Evolutionary conservation across 2,797 vertebrate genomes (phyloP).

Genomic region (Acanthiza pusilla): DNA sequence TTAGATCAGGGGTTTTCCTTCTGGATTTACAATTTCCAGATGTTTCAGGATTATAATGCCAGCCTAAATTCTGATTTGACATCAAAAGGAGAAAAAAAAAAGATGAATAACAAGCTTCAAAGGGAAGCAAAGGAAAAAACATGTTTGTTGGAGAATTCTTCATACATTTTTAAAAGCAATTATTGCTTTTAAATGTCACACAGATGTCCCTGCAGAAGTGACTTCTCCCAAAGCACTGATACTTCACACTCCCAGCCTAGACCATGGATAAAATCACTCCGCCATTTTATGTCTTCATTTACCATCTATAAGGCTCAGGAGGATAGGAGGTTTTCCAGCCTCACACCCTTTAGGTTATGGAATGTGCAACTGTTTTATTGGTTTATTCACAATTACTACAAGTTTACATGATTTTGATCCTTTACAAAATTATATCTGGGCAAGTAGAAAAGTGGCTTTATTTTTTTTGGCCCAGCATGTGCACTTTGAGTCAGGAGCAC

Average conservation of each 20-base stretch:
- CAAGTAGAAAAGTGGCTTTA: neutral
- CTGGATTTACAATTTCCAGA: slow-evolving; percentile 24
- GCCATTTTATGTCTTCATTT: neutral
- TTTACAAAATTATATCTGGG: neutral
- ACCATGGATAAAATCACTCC: neutral
- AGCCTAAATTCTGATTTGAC: neutral
- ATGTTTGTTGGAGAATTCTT: neutral
- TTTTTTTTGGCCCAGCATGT: neutral
- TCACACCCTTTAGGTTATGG: neutral
- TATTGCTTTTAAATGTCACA: neutral
- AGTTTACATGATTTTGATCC: neutral
- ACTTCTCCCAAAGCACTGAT: neutral
- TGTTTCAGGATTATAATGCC: neutral
- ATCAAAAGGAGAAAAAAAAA: neutral
- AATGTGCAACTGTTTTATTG: neutral
- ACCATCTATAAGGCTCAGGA: neutral
- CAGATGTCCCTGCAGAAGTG: neutral
- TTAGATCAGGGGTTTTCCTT: neutral
- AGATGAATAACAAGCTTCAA: neutral
- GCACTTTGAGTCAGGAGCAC: neutral
- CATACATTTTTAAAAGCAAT: neutral
- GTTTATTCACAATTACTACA: neutral
- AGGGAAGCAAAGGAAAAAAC: neutral
- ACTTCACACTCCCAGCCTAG: neutral
- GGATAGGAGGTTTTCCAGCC: neutral